Base-by-base conservation (phyloP, 2,113 vertebrate species). In the Garra rufa region DNA sequence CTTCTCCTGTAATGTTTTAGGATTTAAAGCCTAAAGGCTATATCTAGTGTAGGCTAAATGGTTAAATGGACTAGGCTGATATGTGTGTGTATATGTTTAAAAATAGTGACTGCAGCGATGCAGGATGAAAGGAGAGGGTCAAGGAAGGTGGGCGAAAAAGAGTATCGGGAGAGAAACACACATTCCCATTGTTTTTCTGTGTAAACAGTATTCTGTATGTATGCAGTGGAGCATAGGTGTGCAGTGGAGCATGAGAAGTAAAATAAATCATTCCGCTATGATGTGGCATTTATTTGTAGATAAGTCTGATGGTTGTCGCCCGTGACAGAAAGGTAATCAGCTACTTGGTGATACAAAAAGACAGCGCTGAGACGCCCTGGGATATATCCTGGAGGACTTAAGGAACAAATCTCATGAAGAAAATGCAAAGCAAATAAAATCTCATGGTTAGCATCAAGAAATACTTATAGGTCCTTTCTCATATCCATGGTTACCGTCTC, bases 281-380 rank as follows among this genome's bases (percentile, higher is more conserved):
- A 84, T 84, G 74, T 89, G 82, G 52, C 85, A 87, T 88, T 86
- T 83, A 90, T 79, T 86, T 89, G 24, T 61, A 88, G 89, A 91
- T 91, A 90, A 91, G 89, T 67, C 82, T 89, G 87, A 91, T 80
- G 81, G 86, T 86, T 90, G 90, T 76, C 17, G 43, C 81, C 83
- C 57, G 57, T 87, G 89, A 85, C 89, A 89, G 82, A 55, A 89
- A 88, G 90, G 84, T 90, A 91, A 91, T 92, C 89, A 87, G 55
- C 83, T 61, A 34, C 70, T 57, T 61, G 26, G 48, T 38, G 30
- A 81, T 50, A 24, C 30, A 71, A 59, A 38, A 21, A 57, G 61
- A 74, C 41, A 34, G 41, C 55, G 24, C 28, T 8, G 21, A 28
- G 55, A 21, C 44, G 61, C n/a, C 43, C 38, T 19, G 30, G 7